Conservation (phyloP, 2,797 vertebrate species). For the Miichthys miiuy region DNA sequence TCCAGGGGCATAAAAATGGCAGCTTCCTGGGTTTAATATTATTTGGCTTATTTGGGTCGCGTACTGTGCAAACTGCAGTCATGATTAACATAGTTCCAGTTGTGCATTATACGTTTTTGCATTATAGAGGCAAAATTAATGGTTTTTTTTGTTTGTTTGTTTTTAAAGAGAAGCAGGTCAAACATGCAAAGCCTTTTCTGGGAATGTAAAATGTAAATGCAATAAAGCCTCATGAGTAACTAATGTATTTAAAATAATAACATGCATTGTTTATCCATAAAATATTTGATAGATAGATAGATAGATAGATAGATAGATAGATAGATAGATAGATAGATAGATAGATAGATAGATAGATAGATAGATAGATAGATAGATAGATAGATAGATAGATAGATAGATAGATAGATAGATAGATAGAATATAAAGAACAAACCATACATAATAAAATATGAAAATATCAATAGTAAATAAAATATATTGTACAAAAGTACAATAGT, state of each 20-base stretch:
- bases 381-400: no score
- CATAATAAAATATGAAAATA: no score
- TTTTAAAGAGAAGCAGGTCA: not conserved
- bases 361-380: no score
- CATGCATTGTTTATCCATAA: not conserved
- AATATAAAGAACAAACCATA: no score
- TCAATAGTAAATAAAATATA: no score
- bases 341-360: no score
- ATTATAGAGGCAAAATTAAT: not conserved
- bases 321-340: no score
- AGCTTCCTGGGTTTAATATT: conserved; percentile 12
- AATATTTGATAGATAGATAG: not conserved
- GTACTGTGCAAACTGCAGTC: conserved; percentile 6
- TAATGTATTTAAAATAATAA: not conserved
- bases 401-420: no score
- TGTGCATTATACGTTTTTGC: not conserved
- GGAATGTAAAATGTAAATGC: not conserved
- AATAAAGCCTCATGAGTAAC: not conserved
- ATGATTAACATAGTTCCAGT: not conserved
- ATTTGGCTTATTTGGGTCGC: conserved; percentile 13
- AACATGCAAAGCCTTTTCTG: not conserved
- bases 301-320: no score
- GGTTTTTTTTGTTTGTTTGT: no score
- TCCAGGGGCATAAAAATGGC: conserved; percentile 21
- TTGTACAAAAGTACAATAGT: no score